Evolutionary conservation across 2,888 invertebrate genomes (phyloP).

Genomic region (Eupithecia subfuscata): DNA sequence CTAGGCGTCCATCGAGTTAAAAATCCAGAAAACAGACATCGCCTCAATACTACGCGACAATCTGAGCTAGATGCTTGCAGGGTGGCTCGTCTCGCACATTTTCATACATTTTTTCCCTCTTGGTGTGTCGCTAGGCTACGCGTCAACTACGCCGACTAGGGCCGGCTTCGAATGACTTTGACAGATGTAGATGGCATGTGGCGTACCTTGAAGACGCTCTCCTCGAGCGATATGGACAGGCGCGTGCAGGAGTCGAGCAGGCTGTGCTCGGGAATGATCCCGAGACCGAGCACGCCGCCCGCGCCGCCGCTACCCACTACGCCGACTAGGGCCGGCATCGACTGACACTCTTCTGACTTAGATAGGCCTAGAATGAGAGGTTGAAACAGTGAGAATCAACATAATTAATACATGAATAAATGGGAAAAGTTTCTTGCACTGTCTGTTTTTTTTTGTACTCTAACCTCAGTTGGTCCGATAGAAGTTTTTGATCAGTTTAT

Average conservation of each 20-base stretch:
- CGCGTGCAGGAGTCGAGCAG: constrained; percentile 93
- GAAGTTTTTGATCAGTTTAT: too few relatives aligned
- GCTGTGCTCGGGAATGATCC: constrained; percentile 94
- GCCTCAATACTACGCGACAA: too few relatives aligned
- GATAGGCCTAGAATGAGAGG: constrained; percentile 85
- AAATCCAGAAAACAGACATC: too few relatives aligned
- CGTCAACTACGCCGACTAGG: constrained; percentile 85
- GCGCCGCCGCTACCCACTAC: constrained; percentile 85
- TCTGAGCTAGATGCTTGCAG: too few relatives aligned
- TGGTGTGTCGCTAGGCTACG: too few relatives aligned
- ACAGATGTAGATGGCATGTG: neutral
- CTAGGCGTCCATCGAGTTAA: too few relatives aligned
- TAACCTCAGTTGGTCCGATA: too few relatives aligned
- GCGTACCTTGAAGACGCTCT: constrained; percentile 79
- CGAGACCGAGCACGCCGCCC: constrained; percentile 82
- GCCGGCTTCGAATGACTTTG: constrained; percentile 95
- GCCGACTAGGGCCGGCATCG: constrained; percentile 92
- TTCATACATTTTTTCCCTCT: too few relatives aligned
- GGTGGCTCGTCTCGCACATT: too few relatives aligned
- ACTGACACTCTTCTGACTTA: constrained; percentile 95
- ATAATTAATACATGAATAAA: neutral
- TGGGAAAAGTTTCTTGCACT: too few relatives aligned
- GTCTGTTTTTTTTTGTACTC: too few relatives aligned
- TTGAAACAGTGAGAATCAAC: neutral
- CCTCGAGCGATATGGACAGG: constrained; percentile 94